phyloP scores from a whole-genome alignment of 2,113 vertebrate species.

The Chloebia gouldiae region DNA sequence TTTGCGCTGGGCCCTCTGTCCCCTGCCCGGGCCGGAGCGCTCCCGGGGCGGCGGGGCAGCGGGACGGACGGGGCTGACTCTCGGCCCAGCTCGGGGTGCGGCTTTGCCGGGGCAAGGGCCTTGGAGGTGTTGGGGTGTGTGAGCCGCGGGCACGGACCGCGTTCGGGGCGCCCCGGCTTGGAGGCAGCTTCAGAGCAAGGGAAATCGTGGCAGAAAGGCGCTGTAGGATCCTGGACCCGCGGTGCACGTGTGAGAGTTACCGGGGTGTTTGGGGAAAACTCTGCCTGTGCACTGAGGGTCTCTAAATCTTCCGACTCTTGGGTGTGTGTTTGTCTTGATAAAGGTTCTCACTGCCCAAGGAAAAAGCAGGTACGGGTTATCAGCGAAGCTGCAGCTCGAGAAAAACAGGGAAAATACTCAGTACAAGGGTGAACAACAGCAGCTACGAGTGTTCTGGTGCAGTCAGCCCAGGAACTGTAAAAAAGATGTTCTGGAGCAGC shows the following conservation, averaged over 20 bases:
- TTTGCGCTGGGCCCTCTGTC: not conserved
- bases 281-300: not conserved
- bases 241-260: not conserved
- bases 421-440: not conserved
- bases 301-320: rapidly evolving
- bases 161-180: not conserved
- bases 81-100: not conserved
- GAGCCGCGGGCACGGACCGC: not conserved
- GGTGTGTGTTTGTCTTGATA: rapidly evolving
- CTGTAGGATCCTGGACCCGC: not conserved
- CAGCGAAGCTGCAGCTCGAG: not conserved
- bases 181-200: not conserved
- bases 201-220: not conserved
- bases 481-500: not conserved
- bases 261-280: not conserved
- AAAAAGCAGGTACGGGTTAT: not conserved
- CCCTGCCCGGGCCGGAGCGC: not conserved
- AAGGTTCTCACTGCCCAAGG: not conserved
- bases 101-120: not conserved
- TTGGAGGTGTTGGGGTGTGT: not conserved
- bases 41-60: not conserved
- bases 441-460: not conserved
- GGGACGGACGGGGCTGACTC: not conserved
- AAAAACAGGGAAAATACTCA: not conserved
- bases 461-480: not conserved